A percentile compares a stretch with the other conserved stretches of the same genome.
Evolutionary conservation across 2,888 invertebrate species (phyloP).

Genomic region (Melanchra persicariae): DNA sequence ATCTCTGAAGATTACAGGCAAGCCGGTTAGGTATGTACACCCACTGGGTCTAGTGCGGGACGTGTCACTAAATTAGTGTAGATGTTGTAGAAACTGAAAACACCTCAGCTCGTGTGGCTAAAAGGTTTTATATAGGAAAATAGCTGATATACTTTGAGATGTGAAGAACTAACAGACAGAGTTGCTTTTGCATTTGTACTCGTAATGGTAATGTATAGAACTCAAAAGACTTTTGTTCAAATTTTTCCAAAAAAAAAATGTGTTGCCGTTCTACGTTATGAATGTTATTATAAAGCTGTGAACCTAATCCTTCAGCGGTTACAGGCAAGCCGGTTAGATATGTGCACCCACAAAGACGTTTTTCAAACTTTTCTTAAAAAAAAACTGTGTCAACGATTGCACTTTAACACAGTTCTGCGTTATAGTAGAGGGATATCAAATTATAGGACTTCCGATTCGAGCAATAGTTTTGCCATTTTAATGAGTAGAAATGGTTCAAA

Average conservation of each 20-base stretch:
- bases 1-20: slow-evolving; percentile 37
- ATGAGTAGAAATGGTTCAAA: neutral
- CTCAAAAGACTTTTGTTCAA: too few species aligned
- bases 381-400: neutral
- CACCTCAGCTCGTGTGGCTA: neutral
- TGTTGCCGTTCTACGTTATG: too few species aligned
- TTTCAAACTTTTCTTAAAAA: too few species aligned
- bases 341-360: slow-evolving; percentile 6
- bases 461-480: neutral
- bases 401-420: neutral
- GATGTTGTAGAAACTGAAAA: neutral
- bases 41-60: neutral
- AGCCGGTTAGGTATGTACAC: slow-evolving; percentile 8
- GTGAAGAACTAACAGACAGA: too few species aligned
- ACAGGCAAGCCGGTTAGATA: slow-evolving; percentile 16
- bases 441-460: neutral
- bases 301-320: too few species aligned
- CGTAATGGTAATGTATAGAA: too few species aligned
- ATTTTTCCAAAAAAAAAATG: too few species aligned
- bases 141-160: too few species aligned
- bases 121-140: too few species aligned
- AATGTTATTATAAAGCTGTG: too few species aligned
- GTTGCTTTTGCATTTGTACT: too few species aligned
- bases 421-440: neutral
- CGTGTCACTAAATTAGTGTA: slow-evolving; percentile 17